Base-by-base conservation (phyloP, 2,797 vertebrate genomes). In the Alcedo quadribrachys region DNA sequence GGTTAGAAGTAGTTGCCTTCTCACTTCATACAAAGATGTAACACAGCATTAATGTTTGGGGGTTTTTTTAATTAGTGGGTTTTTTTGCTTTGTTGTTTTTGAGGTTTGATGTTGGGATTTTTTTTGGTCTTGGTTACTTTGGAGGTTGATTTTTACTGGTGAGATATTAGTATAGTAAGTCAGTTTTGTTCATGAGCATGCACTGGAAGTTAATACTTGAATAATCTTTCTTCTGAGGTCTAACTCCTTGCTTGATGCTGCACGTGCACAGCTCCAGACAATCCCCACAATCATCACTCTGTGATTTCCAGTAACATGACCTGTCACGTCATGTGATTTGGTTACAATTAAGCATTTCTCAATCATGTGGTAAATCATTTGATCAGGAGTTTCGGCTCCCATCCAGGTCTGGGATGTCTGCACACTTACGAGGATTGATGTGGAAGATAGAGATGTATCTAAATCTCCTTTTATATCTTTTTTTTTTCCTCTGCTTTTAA, bases 221-320 rank as follows among this genome's bases (percentile, higher is more conserved):
- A 30, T 15, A 33, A 13, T 15, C 13, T n/a, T 32, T 80, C 9
- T 60, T 53, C 27, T 17, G 30, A 22, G 17, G 21, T 51, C 15
- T 30, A n/a, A 33, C 15, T 60, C 14, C 40, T 62, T 21, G 32
- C 12, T 2, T 3, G 2, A 37, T 77, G 50, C 53, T 68, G 8
- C 20, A 28, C 6, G 5, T 57, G 43, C 37, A 32, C 50, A 68
- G 3, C 32, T 46, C 21, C 5, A 35, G 66, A n/a, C 12, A 5
- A 15, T 10, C 24, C 25, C 70, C 61, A 25, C 70, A 61, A 32
- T 28, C 25, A 24, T 35, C 28, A 17, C 50, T 2, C 28, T 60
- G 3, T n/a, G 15, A 15, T 30, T 51, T 28, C 48, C 24, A 25
- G 0, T 33, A 46, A 25, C 1, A 2, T 37, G 30, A 27, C 24